Conservation (phyloP, 2,113 vertebrate genomes). For the Misgurnus mizolepis region DNA sequence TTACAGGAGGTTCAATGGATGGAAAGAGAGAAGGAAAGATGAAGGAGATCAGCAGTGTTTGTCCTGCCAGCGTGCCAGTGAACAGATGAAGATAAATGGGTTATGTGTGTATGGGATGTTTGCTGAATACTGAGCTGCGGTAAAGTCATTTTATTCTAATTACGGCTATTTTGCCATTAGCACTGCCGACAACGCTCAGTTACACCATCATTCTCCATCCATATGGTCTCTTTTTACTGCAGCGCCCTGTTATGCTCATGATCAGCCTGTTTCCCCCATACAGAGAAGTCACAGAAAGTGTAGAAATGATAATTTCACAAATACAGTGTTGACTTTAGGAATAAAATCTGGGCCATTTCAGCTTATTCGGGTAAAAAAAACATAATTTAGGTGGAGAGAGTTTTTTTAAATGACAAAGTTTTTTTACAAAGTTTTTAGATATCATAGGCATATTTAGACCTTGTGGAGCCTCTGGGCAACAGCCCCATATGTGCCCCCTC, state of each 20-base stretch:
- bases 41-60: conserved; percentile 63
- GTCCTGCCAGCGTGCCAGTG: conserved; percentile 68
- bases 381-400: too few species aligned
- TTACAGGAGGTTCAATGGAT: conserved; percentile 36
- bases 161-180: conserved; percentile 77
- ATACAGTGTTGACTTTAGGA: too few species aligned
- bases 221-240: conserved; percentile 4
- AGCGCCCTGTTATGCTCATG: conserved; percentile 13
- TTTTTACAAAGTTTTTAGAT: too few species aligned
- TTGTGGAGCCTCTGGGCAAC: too few species aligned
- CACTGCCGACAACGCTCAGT: conserved; percentile 65
- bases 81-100: conserved; percentile 80
- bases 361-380: too few species aligned
- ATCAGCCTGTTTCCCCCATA: background rate
- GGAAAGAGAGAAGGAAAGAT: conserved; percentile 38
- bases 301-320: too few species aligned
- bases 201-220: conserved; percentile 63
- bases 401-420: too few species aligned
- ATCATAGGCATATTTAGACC: too few species aligned
- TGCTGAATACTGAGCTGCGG: conserved; percentile 61
- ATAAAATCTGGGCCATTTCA: too few species aligned
- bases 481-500: too few species aligned
- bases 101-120: conserved; percentile 60
- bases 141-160: conserved; percentile 75
- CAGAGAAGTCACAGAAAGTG: background rate